Conservation (phyloP, 1,140 invertebrate genomes). For the Diorhabda carinulata region DNA sequence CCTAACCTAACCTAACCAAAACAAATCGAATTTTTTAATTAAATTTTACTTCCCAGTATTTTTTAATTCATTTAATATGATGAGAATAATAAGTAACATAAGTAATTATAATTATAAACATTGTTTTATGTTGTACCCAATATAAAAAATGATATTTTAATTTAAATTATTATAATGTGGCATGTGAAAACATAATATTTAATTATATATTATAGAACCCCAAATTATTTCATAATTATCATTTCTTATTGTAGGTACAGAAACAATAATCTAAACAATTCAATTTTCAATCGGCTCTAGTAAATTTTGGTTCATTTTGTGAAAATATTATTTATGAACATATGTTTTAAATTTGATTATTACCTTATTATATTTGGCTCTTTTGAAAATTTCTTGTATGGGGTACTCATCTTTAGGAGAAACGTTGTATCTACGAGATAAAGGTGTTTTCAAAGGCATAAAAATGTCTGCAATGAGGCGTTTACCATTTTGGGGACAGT, state of each 20-base stretch:
- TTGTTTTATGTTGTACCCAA: too few relatives aligned
- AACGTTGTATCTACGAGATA: slow-evolving; percentile 8
- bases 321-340: background rate
- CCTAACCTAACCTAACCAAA: too few relatives aligned
- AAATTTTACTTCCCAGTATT: too few relatives aligned
- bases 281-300: background rate
- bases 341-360: background rate
- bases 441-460: slow-evolving; percentile 18
- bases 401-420: background rate
- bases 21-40: too few relatives aligned
- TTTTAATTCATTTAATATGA: too few relatives aligned
- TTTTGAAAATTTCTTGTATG: slow-evolving; percentile 3
- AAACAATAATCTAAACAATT: slow-evolving; percentile 5
- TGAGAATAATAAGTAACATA: too few relatives aligned
- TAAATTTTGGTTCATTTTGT: background rate
- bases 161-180: too few relatives aligned
- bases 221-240: too few relatives aligned
- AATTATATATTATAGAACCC: too few relatives aligned
- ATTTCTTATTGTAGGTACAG: background rate
- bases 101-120: too few relatives aligned
- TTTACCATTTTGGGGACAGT: slow-evolving; percentile 18
- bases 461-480: slow-evolving; percentile 8
- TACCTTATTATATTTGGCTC: slow-evolving; percentile 15
- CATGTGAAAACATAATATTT: too few relatives aligned
- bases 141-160: too few relatives aligned